Base-by-base conservation (phyloP, 1,140 invertebrate species). In the Geopemphigus sp. region DNA sequence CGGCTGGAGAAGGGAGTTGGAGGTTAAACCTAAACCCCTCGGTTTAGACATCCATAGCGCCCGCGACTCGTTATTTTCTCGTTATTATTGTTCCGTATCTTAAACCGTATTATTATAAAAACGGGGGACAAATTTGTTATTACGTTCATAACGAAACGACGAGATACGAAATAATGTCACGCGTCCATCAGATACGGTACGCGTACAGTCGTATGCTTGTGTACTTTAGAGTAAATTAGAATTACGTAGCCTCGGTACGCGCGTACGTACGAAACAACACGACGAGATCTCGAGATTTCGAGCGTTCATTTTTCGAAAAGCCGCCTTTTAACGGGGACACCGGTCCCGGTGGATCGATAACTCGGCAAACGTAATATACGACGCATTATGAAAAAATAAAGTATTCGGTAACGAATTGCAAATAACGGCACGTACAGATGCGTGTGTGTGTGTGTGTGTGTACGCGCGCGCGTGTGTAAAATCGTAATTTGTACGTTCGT, bases 271-370 rank as follows among this genome's bases (percentile, higher is more conserved):
- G 19, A 63, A 63, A 63, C 61, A 32, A 63, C 26, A n/a, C 8
- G 17, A 32, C 19, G 29, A 10, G 10, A 39, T 39, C 29, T 19
- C 2, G 29, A 64, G 61, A 64, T 64, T 32, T 63, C 17, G 61
- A 19, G 10, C 17, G 29, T n/a, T 10, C 61, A 39, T 64, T 64
- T 64, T 64, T 64, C 61, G 32, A 64, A 64, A 57, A 59, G 24
- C 10, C 8, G 22, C 24, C 24, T 15, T 61, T 29, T 61, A 29
- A 61, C 59, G 3, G 17, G 61, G 8, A n/a, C 19, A n/a, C n/a
- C n/a, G n/a, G n/a, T n/a, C n/a, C n/a, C n/a, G 17, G 26, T 1
- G 26, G 19, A 64, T 64, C 29, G 61, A 39, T 64, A 64, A 63
- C 61, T 15, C 32, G 32, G 32, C 32, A 6, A 29, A 29, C 19